Percentiles rank a stretch among this genome's conserved stretches.
Conservation (phyloP, 2,113 vertebrate species). For the Oryzias javanicus region DNA sequence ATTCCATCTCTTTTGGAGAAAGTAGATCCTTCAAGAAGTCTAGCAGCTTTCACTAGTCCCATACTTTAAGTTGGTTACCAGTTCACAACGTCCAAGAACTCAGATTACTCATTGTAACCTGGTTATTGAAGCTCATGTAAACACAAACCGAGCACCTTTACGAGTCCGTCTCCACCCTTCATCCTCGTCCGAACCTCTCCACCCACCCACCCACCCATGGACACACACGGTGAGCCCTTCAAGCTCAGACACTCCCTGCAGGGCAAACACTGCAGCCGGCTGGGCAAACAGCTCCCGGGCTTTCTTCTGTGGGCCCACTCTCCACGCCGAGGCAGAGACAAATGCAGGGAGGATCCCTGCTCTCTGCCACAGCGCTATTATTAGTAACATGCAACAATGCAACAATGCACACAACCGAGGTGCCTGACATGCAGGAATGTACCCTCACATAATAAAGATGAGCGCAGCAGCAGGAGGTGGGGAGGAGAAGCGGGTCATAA, state of each 20-base stretch:
- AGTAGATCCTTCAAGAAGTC: too few relatives aligned
- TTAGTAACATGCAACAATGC: constrained; percentile 60
- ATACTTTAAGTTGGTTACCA: too few relatives aligned
- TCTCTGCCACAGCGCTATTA: constrained; percentile 59
- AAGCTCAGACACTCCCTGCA: constrained; percentile 69
- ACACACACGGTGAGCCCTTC: constrained; percentile 43
- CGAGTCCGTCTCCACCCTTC: constrained; percentile 8
- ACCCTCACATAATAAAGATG: constrained; percentile 46
- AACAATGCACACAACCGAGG: constrained; percentile 64
- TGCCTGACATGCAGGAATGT: constrained; percentile 61
- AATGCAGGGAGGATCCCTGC: constrained; percentile 70
- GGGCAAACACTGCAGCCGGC: constrained; percentile 72
- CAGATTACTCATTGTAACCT: too few relatives aligned
- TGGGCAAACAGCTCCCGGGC: constrained; percentile 72
- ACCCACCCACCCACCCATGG: constrained; percentile 32
- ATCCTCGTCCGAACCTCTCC: constrained; percentile 16
- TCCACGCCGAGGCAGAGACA: constrained; percentile 51
- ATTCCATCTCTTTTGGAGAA: too few relatives aligned
- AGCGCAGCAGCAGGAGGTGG: constrained; percentile 14
- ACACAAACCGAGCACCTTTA: constrained; percentile 1
- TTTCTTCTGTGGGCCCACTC: constrained; percentile 52
- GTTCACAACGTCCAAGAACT: too few relatives aligned
- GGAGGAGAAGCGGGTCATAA: background rate
- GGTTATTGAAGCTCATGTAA: too few relatives aligned
- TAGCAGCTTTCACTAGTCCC: too few relatives aligned